phyloP scores from a whole-genome alignment of 2,113 vertebrate genomes.

The Thermophis baileyi region DNA sequence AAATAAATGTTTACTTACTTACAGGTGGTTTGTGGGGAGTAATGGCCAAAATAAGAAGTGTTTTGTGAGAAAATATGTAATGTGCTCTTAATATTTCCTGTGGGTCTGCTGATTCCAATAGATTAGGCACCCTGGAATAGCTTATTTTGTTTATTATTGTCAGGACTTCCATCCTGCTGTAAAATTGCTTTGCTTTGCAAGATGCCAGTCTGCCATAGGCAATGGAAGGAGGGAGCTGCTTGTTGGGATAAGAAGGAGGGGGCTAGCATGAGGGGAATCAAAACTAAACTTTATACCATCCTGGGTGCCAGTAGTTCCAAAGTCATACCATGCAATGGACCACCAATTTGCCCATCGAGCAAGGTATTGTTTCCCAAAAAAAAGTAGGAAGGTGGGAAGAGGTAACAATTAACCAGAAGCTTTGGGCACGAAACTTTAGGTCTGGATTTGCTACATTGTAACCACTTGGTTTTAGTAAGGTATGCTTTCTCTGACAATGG shows the following conservation, averaged over 20 bases:
- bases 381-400: too few species aligned
- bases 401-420: too few species aligned
- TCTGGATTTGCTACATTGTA: too few species aligned
- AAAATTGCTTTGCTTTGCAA: background rate
- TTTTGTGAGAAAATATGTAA: background rate
- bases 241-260: background rate
- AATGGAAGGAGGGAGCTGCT: background rate
- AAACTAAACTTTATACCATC: background rate
- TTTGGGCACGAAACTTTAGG: too few species aligned
- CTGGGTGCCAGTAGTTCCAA: background rate
- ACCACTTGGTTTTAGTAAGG: too few species aligned
- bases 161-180: background rate
- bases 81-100: background rate
- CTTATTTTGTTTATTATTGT: background rate
- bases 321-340: background rate
- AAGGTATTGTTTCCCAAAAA: background rate
- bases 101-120: background rate
- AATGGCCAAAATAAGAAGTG: background rate
- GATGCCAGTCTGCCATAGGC: background rate
- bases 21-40: background rate
- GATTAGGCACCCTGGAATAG: background rate
- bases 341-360: background rate
- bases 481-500: too few species aligned
- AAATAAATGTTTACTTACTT: background rate
- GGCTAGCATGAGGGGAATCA: background rate